Evolutionary conservation across 2,888 invertebrate species (phyloP).

Genomic region (Tubulanus polymorphus): DNA sequence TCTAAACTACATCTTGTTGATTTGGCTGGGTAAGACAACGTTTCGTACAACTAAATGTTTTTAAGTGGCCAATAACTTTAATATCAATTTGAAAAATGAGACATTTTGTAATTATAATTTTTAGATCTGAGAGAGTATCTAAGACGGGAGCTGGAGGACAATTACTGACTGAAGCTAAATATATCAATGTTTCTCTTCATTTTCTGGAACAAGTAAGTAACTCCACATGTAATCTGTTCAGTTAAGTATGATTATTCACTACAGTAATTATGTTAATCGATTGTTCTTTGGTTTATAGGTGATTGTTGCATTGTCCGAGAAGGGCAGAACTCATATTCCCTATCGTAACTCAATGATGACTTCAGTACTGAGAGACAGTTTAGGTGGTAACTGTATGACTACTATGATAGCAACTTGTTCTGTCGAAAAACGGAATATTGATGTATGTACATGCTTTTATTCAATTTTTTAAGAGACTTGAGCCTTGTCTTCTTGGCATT

Average conservation of each 20-base stretch:
- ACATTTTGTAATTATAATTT: too few relatives aligned
- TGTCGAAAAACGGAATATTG: slow-evolving; percentile 49
- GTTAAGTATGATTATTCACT: neutral
- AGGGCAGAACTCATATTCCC: slow-evolving; percentile 49
- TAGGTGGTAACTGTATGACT: slow-evolving; percentile 55
- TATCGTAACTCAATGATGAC: slow-evolving; percentile 55
- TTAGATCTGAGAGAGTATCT: slow-evolving; percentile 53
- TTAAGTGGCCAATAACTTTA: too few relatives aligned
- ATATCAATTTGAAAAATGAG: too few relatives aligned
- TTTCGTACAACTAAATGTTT: too few relatives aligned
- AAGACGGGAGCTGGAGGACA: slow-evolving; percentile 52
- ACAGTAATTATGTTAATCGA: too few relatives aligned
- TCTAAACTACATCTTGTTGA: slow-evolving; percentile 54
- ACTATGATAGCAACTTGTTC: slow-evolving; percentile 55
- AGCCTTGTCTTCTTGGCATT: neutral
- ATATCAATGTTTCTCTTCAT: slow-evolving; percentile 54
- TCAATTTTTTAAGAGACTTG: neutral
- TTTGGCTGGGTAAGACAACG: slow-evolving; percentile 48
- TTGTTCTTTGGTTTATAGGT: slow-evolving; percentile 30
- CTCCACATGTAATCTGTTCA: slow-evolving; percentile 5
- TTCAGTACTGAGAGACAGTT: slow-evolving; percentile 52
- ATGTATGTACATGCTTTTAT: slow-evolving; percentile 34
- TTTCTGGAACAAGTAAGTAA: slow-evolving; percentile 50
- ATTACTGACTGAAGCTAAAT: slow-evolving; percentile 52
- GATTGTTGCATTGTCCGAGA: slow-evolving; percentile 51